Base-by-base conservation (phyloP, 2,797 vertebrate genomes). In the Darevskia nairensis region DNA sequence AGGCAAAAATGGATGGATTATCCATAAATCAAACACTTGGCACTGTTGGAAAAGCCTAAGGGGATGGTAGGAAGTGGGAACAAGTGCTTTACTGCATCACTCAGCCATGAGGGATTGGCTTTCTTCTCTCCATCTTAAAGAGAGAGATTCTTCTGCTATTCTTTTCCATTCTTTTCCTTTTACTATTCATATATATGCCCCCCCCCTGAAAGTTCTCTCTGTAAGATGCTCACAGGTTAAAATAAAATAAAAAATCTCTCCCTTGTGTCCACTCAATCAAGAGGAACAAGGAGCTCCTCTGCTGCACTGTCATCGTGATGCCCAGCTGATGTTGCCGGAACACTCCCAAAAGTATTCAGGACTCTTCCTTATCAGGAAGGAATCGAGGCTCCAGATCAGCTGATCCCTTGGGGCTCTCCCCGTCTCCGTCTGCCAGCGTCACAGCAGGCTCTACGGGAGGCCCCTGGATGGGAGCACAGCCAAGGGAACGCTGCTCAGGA, bases 41-140 rank as follows among this genome's bases (percentile, higher is more conserved):
- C 72, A 75, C 89, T 59, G 86, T 92, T 88, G 87, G 86, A 94
- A 95, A 94, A 94, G 80, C 81, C 79, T 88, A n/a, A 1, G 69
- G 89, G 64, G 89, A 92, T 91, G 90, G 21, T 19, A 7, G 59
- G 59, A 61, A 61, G 25, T 6, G 39, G 46, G 66, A 11, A 8
- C 50, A 88, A 92, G 85, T 85, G 82, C 71, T 93, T 90, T 93
- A 77, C 82, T 87, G 88, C 82, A 88, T 75, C 93, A 91, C 81
- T 25, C 71, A 92, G 64, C 82, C 89, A 87, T 80, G 83, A 87
- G 88, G 93, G 93, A 95, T 93, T 87, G 44, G 86, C 89, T 10
- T 77, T 64, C 61, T 75, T 68, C 25, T 46, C n/a, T 25, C 17
- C 17, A 44, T 44, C 23, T 44, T 13, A 44, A 25, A 76, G 50